Conservation (phyloP, 2,888 invertebrate genomes). For the Sepioteuthis lessoniana region DNA sequence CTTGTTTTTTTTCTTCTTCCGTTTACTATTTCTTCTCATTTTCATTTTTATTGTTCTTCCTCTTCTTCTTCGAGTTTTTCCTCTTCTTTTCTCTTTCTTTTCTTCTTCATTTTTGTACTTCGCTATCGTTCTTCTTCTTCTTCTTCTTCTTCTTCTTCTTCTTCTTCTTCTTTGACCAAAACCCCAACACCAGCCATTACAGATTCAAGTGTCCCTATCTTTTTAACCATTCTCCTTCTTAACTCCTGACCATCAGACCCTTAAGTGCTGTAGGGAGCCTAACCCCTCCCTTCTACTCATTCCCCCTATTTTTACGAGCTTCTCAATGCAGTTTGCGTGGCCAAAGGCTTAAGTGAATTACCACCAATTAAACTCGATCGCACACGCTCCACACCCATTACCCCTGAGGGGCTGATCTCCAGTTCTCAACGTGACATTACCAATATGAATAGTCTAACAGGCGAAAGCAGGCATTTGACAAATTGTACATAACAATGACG, state of each 20-base stretch:
- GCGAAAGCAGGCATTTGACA: constrained; percentile 11
- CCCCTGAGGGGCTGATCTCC: too few relatives aligned
- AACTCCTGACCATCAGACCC: background rate
- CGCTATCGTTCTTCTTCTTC: too few relatives aligned
- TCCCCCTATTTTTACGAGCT: constrained; percentile 34
- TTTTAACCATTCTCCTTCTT: background rate
- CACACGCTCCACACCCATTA: background rate
- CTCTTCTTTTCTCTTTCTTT: too few relatives aligned
- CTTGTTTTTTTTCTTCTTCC: too few relatives aligned
- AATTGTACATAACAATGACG: constrained; percentile 24
- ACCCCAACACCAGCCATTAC: background rate
- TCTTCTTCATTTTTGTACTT: too few relatives aligned
- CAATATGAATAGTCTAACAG: constrained; percentile 43
- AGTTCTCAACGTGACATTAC: background rate
- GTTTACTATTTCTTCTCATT: too few relatives aligned
- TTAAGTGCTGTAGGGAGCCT: background rate
- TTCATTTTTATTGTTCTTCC: too few relatives aligned
- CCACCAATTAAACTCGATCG: background rate
- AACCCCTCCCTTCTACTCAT: too few relatives aligned
- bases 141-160: too few relatives aligned
- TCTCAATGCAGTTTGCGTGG: background rate
- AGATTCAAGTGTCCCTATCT: background rate
- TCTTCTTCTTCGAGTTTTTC: too few relatives aligned
- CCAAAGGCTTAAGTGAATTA: constrained; percentile 42
- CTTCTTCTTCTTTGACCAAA: background rate